Evolutionary conservation across 2,797 vertebrate species (phyloP), one percentile per base, ranked within the genome.

Genomic region (Rhynchotus rufescens): DNA sequence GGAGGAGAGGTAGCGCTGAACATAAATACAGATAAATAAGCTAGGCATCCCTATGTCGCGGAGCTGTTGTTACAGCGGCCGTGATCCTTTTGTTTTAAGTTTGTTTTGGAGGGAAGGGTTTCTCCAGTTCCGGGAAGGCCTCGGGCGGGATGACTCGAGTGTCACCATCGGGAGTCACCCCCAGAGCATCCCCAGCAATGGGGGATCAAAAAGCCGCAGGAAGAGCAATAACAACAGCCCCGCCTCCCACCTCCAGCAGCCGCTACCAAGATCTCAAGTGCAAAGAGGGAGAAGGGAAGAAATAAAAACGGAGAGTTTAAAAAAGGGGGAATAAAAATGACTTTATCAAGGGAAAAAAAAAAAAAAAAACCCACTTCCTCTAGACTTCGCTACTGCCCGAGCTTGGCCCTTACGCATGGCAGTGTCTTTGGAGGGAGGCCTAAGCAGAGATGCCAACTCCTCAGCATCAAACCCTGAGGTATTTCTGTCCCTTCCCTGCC

Each of bases 291-390:
- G n/a, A 15, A 12, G 25, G 47, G 34, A 8, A 62, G 65, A 38
- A 62, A 40, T 10, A 25, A 5, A 12, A 47, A 26, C 8, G 7
- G 36, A 10, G 9, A 66, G 42, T 16, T 51, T 28, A n/a, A 62
- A 10, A 25, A 5, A 1, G 2, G 2, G 2, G 26, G 4, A 10
- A 4, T 20, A 21, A 47, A 23, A 19, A 21, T 5, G 4, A 22
- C 64, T 32, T 69, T 15, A 62, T 1, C 1, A 32, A 66, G 45
- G 28, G 1, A 9, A 15, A 52, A 17, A 36, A 73, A 66, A 80
- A 8, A 0, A 10, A 2, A 38, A 22, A 13, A 49, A 22, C 61
- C 52, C 90, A 57, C 51, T 86, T 82, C 25, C 28, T 32, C 60
- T 72, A 72, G 56, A 40, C 47, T 69, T 65, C 17, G 4, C 36